phyloP scores from a whole-genome alignment of 2,113 vertebrate species.

The Salvator merianae region DNA sequence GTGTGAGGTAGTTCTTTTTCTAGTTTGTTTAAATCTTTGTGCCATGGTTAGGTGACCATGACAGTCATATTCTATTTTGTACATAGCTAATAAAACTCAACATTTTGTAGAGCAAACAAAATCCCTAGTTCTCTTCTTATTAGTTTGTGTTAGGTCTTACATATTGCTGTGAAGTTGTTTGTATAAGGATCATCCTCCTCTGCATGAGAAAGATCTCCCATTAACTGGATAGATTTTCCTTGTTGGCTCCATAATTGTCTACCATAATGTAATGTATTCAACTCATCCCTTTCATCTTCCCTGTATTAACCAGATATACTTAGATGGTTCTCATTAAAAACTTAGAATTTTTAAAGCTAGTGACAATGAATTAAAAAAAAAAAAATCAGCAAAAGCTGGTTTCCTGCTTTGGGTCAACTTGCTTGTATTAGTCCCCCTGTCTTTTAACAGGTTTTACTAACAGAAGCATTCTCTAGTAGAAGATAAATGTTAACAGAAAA shows the following conservation, averaged over 20 bases:
- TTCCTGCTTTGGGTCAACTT: too few species aligned
- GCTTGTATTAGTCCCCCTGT: too few species aligned
- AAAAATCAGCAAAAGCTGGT: too few species aligned
- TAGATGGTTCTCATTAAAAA: not conserved
- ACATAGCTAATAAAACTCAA: constrained; percentile 13
- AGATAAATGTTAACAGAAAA: too few species aligned
- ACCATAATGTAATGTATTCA: not conserved
- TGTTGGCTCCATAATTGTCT: not conserved
- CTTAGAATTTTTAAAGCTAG: not conserved
- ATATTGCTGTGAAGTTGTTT: not conserved
- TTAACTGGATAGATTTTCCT: not conserved
- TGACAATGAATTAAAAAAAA: not conserved
- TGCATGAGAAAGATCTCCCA: constrained; percentile 8
- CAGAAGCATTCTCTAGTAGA: too few species aligned
- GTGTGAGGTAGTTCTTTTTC: not conserved
- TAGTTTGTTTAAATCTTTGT: not conserved
- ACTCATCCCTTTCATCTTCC: not conserved
- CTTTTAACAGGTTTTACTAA: too few species aligned
- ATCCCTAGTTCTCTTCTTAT: constrained; percentile 18
- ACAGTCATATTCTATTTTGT: not conserved
- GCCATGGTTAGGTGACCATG: not conserved
- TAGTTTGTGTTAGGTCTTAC: not conserved
- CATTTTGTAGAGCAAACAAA: constrained; percentile 28
- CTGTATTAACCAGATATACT: not conserved
- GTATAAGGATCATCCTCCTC: constrained; percentile 12